Conservation (phyloP, 2,797 vertebrate genomes). For the Hirundo rustica region DNA sequence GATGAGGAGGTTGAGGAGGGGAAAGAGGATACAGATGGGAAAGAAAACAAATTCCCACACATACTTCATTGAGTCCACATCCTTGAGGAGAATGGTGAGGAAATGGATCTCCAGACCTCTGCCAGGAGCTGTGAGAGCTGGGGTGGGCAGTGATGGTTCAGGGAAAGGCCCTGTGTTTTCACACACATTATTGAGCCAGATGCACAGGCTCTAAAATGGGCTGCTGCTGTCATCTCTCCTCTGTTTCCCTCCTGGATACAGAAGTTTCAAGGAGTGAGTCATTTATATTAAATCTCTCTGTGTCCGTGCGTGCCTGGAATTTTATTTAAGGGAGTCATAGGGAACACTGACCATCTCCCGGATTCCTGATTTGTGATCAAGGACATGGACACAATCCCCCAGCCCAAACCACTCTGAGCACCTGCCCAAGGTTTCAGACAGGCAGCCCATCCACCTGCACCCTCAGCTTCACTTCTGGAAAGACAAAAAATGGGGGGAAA, state of each 20-base stretch:
- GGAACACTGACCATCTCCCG: background rate
- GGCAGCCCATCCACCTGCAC: background rate
- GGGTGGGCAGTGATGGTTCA: background rate
- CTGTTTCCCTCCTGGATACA: background rate
- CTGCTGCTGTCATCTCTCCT: background rate
- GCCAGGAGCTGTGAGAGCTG: background rate
- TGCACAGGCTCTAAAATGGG: background rate
- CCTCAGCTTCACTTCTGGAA: background rate
- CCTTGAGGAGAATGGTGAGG: background rate
- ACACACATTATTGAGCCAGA: background rate
- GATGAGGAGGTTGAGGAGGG: background rate
- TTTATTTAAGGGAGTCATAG: background rate
- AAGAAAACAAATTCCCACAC: rapidly evolving
- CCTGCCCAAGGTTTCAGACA: background rate
- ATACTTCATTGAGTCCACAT: background rate
- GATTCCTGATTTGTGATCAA: background rate
- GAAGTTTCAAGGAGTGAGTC: background rate
- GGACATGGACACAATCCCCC: background rate
- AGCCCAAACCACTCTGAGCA: background rate
- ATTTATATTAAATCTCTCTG: background rate
- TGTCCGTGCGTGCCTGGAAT: background rate
- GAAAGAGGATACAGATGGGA: background rate
- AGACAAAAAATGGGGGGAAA: background rate
- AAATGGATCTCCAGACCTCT: background rate
- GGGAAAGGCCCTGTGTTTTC: background rate